Evolutionary conservation across 2,888 invertebrate species (phyloP).

Genomic region (Mythimna lalbum): DNA sequence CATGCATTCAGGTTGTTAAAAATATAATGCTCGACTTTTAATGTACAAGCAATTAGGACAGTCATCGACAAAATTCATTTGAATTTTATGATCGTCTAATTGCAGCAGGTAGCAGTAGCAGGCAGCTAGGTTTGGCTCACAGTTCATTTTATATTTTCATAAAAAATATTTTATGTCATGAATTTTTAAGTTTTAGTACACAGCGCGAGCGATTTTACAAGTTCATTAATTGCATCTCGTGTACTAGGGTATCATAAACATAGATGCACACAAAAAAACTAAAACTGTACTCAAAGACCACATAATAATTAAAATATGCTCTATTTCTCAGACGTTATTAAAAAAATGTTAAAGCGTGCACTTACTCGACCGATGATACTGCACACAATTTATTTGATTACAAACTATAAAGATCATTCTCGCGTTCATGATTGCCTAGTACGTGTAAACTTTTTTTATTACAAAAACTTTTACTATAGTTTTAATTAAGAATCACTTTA

Average conservation of each 20-base stretch:
- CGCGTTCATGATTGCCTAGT: constrained; percentile 45
- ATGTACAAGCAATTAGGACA: constrained; percentile 43
- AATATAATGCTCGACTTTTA: constrained; percentile 10
- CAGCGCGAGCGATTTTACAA: background rate
- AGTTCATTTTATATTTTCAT: constrained; percentile 6
- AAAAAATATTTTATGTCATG: constrained; percentile 7
- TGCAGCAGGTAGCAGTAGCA: too few relatives aligned
- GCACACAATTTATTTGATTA: constrained; percentile 46
- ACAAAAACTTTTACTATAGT: background rate
- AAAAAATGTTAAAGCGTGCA: constrained; percentile 22
- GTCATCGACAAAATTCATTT: constrained; percentile 28
- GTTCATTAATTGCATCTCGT: constrained; percentile 11
- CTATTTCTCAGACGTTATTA: constrained; percentile 39
- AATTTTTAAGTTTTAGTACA: constrained; percentile 17
- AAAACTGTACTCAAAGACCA: constrained; percentile 15
- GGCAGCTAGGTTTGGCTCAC: constrained; percentile 11
- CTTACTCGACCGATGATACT: constrained; percentile 24
- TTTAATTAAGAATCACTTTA: constrained; percentile 25
- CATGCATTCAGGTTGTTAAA: background rate
- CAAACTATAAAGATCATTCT: constrained; percentile 32
- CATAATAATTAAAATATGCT: constrained; percentile 38
- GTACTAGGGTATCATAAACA: constrained; percentile 29
- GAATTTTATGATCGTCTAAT: constrained; percentile 41
- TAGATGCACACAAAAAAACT: constrained; percentile 18
- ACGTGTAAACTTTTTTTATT: constrained; percentile 14